Base-by-base conservation (phyloP, 2,113 vertebrate genomes). In the Dicerorhinus sumatrensis region DNA sequence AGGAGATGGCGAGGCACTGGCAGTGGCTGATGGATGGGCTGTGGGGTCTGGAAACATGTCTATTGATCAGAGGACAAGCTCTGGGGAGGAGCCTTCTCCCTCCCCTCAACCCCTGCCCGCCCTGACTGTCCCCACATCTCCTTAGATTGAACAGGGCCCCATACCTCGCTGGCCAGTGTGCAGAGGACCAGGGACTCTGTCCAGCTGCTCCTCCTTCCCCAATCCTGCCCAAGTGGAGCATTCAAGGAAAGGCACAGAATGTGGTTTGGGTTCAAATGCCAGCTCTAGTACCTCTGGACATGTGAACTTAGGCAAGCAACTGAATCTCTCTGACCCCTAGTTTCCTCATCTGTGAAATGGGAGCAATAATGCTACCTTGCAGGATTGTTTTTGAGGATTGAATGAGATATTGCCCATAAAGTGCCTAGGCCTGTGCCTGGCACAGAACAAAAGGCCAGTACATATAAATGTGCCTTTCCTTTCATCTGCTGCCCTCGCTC, bases 401-500 rank as follows among this genome's bases (percentile, higher is more conserved):
- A 31, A 60, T 14, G 62, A 67, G 20, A 1, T 13, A 2, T 21
- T 4, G 10, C 36, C 54, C 33, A 18, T 14, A 20, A n/a, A 51
- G 60, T 1, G 10, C 13, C 36, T 7, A 5, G 42, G 21, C 48
- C 33, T 0, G 7, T 8, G 11, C 36, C 85, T 2, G 60, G 33
- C 12, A 1, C 0, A 42, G 54, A 65, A 8, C 14, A 25, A 23
- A 36, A 12, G 31, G 16, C 46, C 36, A 16, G 48, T 0, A 5
- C 4, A 6, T 14, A 6, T 25, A 56, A 11, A 2, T 60, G 16
- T 18, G 36, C 23, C 29, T 27, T 17, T 27, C 51, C 25, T 39
- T 33, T 12, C 18, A 4, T 27, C 17, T 4, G 1, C 10, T 12
- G 6, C 25, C 8, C 18, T 5, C 21, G 6, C 0, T 7, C 4